Conservation (phyloP, 2,113 vertebrate genomes). For the Malurus cyaneus region DNA sequence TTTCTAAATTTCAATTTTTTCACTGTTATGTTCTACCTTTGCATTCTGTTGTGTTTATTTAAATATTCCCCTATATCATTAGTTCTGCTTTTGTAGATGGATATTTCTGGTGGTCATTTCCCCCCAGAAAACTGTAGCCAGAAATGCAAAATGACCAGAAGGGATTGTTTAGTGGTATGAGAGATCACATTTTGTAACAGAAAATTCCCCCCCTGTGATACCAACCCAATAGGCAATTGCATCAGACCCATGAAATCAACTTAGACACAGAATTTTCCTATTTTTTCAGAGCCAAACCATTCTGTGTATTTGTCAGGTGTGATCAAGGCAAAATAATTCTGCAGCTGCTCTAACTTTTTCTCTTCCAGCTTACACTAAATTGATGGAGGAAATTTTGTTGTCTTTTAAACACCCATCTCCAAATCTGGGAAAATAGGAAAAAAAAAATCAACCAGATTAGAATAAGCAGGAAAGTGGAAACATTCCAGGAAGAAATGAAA, state of each 20-base stretch:
- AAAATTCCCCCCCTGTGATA: not conserved
- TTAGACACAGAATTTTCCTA: not conserved
- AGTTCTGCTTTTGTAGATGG: not conserved
- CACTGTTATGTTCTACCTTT: not conserved
- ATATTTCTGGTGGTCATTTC: accelerated
- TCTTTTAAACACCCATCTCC: not conserved
- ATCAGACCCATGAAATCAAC: not conserved
- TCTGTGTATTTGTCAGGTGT: not conserved
- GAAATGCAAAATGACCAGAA: not conserved
- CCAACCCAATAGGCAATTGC: not conserved
- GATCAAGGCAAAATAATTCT: not conserved
- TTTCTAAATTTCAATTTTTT: not conserved
- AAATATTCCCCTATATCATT: not conserved
- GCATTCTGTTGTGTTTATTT: not conserved
- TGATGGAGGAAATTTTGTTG: not conserved
- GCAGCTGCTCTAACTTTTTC: not conserved
- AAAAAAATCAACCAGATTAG: not conserved
- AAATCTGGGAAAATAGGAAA: not conserved
- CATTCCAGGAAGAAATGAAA: not conserved
- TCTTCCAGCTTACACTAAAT: not conserved
- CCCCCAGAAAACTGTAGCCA: not conserved
- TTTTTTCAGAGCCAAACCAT: not conserved
- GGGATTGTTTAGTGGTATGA: not conserved
- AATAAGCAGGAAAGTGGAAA: not conserved
- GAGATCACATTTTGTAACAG: accelerated